These are phyloP conservation scores for Actinia equina DNA, from an alignment of 64 coral and sea anemone species.

Conservation along the genomic window DNA sequence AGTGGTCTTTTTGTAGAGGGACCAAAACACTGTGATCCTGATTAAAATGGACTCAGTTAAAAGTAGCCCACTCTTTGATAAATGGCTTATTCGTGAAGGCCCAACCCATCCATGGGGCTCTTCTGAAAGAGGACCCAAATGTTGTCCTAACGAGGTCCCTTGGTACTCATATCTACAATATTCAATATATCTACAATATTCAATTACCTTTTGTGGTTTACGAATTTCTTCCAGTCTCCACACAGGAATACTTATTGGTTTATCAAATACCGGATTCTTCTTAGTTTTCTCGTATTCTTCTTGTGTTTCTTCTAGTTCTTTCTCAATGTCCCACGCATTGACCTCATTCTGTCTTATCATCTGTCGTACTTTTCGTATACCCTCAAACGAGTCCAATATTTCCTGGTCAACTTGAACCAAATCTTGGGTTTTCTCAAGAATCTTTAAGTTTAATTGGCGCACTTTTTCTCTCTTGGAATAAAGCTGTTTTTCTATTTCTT, in stretches of 20 bases:
- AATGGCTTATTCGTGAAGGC: too few species aligned
- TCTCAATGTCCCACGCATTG: conserved; percentile 66
- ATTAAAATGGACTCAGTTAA: too few species aligned
- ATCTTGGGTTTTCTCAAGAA: conserved; percentile 62
- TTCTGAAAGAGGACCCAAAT: not conserved
- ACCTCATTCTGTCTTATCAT: conserved; percentile 71
- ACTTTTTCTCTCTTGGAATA: conserved; percentile 23
- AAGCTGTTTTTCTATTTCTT: conserved; percentile 26
- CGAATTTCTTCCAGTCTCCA: conserved; percentile 42
- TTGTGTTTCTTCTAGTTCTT: conserved; percentile 64
- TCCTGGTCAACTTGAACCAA: conserved; percentile 56
- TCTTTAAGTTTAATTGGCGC: conserved; percentile 6
- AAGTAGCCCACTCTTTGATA: too few species aligned
- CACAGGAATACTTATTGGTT: conserved; percentile 31
- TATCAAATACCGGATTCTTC: conserved; percentile 35
- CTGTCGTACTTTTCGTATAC: conserved; percentile 39
- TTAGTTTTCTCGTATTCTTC: conserved; percentile 60
- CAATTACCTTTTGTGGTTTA: conserved; percentile 46
- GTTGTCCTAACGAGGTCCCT: too few species aligned
- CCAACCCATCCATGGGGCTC: not conserved
- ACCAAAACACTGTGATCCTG: too few species aligned
- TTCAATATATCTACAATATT: too few species aligned
- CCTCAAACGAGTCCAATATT: conserved; percentile 59
- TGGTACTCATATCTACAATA: not conserved
- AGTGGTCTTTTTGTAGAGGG: too few species aligned